These are phyloP conservation scores for Tricholauxania praeusta DNA, from an alignment of 2,888 invertebrate species.

Conservation along the genomic window DNA sequence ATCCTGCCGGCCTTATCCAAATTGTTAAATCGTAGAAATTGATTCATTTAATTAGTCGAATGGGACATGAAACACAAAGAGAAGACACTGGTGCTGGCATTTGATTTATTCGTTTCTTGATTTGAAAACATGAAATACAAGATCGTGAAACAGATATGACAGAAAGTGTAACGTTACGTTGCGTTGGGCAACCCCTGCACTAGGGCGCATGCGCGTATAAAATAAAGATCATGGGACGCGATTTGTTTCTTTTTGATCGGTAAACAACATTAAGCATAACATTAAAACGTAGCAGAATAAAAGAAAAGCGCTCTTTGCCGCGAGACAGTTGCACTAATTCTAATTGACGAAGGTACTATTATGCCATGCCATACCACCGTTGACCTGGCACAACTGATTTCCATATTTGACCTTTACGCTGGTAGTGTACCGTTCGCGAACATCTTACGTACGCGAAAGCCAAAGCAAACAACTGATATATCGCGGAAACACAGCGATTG, in stretches of 20 bases:
- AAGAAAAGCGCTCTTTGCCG: not conserved
- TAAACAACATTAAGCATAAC: conserved; percentile 20
- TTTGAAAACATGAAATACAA: conserved; percentile 28
- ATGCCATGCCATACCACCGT: not conserved
- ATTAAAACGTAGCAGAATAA: conserved; percentile 6
- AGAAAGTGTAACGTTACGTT: not conserved
- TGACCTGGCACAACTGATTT: conserved; percentile 5
- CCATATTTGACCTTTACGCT: conserved; percentile 20
- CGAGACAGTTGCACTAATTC: conserved; percentile 37
- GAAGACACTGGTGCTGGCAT: not conserved
- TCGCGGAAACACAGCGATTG: not conserved
- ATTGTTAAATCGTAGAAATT: conserved; percentile 28
- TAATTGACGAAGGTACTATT: conserved; percentile 31
- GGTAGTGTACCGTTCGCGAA: conserved; percentile 2
- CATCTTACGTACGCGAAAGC: conserved; percentile 7
- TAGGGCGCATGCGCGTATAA: not conserved
- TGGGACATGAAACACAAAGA: conserved; percentile 7
- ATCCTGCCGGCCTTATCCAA: not conserved
- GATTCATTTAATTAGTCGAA: conserved; percentile 35
- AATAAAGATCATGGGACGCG: not conserved
- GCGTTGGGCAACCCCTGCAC: not conserved
- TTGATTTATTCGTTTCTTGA: conserved; percentile 29
- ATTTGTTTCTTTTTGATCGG: conserved; percentile 15
- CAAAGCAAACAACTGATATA: not conserved
- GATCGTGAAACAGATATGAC: conserved; percentile 29